These are phyloP conservation scores for Pogonognathellus flavescens DNA, from an alignment of 1,140 invertebrate species.

Conservation along the genomic window DNA sequence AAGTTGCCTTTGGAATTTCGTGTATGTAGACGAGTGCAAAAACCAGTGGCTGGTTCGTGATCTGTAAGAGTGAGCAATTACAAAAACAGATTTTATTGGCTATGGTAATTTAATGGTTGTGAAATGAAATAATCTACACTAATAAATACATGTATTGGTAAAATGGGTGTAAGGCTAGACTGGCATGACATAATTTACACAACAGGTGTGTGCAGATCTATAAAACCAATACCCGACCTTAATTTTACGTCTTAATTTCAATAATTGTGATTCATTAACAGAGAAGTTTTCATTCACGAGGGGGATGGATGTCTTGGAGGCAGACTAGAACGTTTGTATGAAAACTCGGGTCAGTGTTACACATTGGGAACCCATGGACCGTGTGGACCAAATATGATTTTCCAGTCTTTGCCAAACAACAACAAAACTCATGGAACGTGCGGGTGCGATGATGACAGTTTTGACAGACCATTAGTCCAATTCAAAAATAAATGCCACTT, in stretches of 20 bases:
- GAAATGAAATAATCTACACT: neutral
- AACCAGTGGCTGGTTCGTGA: too few species aligned
- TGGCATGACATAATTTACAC: neutral
- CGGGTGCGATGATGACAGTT: neutral
- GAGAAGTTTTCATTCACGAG: neutral
- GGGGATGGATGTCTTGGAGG: neutral
- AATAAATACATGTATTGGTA: conserved; percentile 1
- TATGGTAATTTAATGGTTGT: neutral
- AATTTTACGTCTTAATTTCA: conserved; percentile 14
- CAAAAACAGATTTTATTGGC: neutral
- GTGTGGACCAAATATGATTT: conserved; percentile 22
- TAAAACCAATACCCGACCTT: neutral
- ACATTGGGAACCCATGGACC: conserved; percentile 1
- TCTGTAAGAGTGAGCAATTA: too few species aligned
- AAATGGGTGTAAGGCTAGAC: neutral
- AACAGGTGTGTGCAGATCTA: neutral
- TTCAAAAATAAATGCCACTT: conserved; percentile 3
- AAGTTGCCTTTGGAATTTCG: too few species aligned
- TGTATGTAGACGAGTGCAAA: too few species aligned
- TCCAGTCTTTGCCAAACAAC: conserved; percentile 16
- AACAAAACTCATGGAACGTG: conserved; percentile 10
- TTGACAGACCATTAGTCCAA: conserved; percentile 11
- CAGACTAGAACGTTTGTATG: conserved; percentile 1
- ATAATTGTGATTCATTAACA: neutral
- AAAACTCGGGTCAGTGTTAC: neutral